These are phyloP conservation scores for Mastomys natalensis DNA, from an alignment of 2,113 vertebrate genomes.

Conservation along the genomic window DNA sequence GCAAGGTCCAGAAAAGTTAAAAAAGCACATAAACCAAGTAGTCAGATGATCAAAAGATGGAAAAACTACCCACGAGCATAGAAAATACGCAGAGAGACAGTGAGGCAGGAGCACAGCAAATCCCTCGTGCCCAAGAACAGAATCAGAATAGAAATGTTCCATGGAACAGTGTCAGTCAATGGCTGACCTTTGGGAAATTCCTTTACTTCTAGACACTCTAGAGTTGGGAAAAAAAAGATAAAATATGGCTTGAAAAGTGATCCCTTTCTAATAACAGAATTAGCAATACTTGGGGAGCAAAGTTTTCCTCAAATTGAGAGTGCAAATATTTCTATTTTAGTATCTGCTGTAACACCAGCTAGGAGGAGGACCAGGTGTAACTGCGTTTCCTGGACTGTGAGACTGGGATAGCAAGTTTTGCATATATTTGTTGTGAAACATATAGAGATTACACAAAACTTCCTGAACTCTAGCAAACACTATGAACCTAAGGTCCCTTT, in stretches of 20 bases:
- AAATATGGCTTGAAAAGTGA: not conserved
- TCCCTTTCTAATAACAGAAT: conserved; percentile 8
- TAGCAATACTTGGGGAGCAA: not conserved
- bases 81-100: not conserved
- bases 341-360: not conserved
- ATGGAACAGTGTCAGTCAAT: not conserved
- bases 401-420: not conserved
- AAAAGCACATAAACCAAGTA: not conserved
- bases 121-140: not conserved
- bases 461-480: not conserved
- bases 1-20: not conserved
- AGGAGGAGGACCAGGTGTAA: not conserved
- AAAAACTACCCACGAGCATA: not conserved
- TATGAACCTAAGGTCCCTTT: not conserved
- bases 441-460: not conserved
- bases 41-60: not conserved
- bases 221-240: not conserved
- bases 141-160: not conserved
- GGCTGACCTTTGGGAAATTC: not conserved
- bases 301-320: not conserved
- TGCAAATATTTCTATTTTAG: not conserved
- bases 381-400: not conserved
- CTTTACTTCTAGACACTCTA: not conserved
- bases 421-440: conserved; percentile 4
- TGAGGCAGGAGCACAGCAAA: not conserved